Base-by-base conservation (phyloP, 2,797 vertebrate species). In the Gobionotothen gibberifrons region DNA sequence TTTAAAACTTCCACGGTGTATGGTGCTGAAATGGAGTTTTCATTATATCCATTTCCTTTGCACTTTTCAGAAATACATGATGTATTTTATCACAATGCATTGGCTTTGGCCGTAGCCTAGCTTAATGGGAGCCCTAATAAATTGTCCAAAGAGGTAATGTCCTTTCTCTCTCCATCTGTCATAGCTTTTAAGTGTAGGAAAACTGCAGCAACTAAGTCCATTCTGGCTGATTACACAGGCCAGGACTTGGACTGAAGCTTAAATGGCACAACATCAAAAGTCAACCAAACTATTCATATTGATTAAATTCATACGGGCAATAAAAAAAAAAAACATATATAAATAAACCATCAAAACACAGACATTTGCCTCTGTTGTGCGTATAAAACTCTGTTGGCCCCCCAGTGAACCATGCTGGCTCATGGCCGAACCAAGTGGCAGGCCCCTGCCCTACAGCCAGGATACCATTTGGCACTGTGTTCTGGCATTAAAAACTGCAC, bases 381-480 rank as follows among this genome's bases (percentile, higher is more conserved):
- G 3, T 60, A 43, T 22, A 44, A 68, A 63, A 61, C 11, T 47
- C 22, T 47, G 43, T 49, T 71, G 32, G 3, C 53, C 65, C 49
- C 11, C 7, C 26, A 53, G 55, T 79, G 59, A 72, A 62, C 71
- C 13, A 15, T 44, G 57, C 59, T 75, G 76, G 74, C 54, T 2
- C 46, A 11, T 51, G 15, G 55, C 65, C 36, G 4, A 42, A 64
- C 58, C 51, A 61, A 79, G 76, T 77, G 65, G 53, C 60, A 43
- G 72, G 68, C 72, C 72, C 53, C 32, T 67, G 64, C 56, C 68
- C 61, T 46, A 36, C 65, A 79, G 70, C 66, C 53, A 62, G 66
- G 76, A 54, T 69, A 68, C 56, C 62, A 70, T 83, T 87, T 87
- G 85, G 82, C 84, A 48, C 56, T 15, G 62, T 66, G 65, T 81